Percentiles rank a stretch among this genome's conserved stretches.
phyloP scores from a whole-genome alignment of 2,797 vertebrate species.

The Lagodon rhomboides region DNA sequence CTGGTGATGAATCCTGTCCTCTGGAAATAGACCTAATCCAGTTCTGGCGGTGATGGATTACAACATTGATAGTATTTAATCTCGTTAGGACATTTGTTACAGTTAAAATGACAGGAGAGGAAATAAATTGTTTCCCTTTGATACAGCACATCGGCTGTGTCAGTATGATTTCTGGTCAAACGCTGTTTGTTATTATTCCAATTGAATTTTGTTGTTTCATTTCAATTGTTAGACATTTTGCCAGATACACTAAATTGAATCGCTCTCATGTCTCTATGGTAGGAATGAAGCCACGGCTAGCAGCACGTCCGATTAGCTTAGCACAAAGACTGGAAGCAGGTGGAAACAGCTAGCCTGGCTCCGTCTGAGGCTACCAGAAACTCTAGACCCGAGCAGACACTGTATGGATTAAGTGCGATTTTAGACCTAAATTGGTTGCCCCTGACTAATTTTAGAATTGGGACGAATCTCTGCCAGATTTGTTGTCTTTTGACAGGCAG shows the following conservation, averaged over 20 bases:
- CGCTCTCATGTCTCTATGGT: background rate
- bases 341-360: background rate
- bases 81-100: conserved; percentile 12
- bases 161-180: conserved; percentile 11
- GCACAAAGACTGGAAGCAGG: background rate
- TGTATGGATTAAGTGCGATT: background rate
- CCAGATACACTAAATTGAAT: background rate
- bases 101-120: conserved; percentile 15
- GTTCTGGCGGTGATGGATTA: conserved; percentile 18
- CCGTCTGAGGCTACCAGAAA: background rate
- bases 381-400: background rate
- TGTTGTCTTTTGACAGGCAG: background rate
- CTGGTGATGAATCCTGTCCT: conserved; percentile 32
- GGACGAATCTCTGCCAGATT: background rate
- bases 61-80: conserved; percentile 38
- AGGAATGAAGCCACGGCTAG: background rate
- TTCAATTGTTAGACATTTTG: background rate
- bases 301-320: background rate
- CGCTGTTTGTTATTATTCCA: background rate
- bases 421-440: background rate
- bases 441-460: background rate
- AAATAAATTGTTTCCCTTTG: background rate
- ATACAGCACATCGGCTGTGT: background rate
- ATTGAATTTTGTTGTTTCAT: background rate
- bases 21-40: conserved; percentile 39